phyloP scores from a whole-genome alignment of 2,888 invertebrate genomes.

The Andrena praecox region DNA sequence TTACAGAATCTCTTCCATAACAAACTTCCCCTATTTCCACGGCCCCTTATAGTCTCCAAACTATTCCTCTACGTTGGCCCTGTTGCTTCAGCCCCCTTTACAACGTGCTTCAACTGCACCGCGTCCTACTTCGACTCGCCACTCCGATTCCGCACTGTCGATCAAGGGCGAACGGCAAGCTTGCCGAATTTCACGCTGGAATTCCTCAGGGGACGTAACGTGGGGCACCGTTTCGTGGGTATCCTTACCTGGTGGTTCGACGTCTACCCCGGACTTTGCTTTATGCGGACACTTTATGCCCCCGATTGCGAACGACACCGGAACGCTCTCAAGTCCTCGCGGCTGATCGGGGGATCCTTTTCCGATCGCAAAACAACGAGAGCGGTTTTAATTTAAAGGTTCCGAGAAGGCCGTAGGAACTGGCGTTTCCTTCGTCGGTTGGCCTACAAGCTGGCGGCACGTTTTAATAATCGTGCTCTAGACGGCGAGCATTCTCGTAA shows the following conservation, averaged over 20 bases:
- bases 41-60: no score
- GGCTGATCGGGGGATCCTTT: conserved; percentile 77
- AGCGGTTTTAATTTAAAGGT: conserved; percentile 81
- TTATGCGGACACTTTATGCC: conserved; percentile 84
- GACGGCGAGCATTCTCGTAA: conserved; percentile 69
- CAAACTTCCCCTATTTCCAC: no score
- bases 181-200: neutral
- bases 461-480: conserved; percentile 71
- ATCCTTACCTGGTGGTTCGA: conserved; percentile 67
- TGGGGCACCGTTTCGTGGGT: conserved; percentile 50
- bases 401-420: conserved; percentile 62
- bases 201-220: neutral
- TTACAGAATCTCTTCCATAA: no score
- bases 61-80: no score
- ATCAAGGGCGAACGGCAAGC: neutral
- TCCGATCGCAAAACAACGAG: conserved; percentile 79
- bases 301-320: conserved; percentile 84
- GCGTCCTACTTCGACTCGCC: no score
- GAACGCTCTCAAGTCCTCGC: conserved; percentile 84
- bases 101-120: no score
- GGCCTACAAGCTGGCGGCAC: conserved; percentile 58
- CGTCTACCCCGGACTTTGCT: conserved; percentile 74
- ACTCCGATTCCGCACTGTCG: no score
- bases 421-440: conserved; percentile 52
- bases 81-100: no score